Evolutionary conservation across 2,797 vertebrate species (phyloP).

Genomic region (Silurus lanzhouensis): DNA sequence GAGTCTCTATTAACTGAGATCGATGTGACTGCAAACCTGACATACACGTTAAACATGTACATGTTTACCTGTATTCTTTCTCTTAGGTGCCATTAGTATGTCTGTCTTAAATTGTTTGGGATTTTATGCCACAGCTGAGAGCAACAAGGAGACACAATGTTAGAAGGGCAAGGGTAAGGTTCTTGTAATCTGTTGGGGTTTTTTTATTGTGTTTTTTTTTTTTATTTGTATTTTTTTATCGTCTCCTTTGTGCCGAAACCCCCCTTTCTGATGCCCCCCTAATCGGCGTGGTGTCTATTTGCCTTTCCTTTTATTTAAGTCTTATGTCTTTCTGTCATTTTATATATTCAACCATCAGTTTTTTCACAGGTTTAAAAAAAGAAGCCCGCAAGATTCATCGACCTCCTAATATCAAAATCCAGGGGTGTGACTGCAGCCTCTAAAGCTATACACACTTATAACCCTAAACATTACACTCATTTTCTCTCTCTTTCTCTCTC

Average conservation of each 20-base stretch:
- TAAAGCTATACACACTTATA: constrained; percentile 74
- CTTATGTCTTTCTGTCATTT: constrained; percentile 76
- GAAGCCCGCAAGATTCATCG: constrained; percentile 77
- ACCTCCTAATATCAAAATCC: constrained; percentile 70
- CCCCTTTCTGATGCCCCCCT: constrained; percentile 63
- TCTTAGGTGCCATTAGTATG: constrained; percentile 99
- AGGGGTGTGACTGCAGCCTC: constrained; percentile 67
- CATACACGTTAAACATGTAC: constrained; percentile 79
- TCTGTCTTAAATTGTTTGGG: constrained; percentile 98
- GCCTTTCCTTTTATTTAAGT: constrained; percentile 75
- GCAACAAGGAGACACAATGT: constrained; percentile 86
- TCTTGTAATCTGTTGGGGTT: constrained; percentile 91
- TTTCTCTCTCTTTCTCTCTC: constrained; percentile 57
- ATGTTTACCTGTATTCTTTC: constrained; percentile 99
- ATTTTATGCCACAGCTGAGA: constrained; percentile 86
- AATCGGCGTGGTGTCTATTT: constrained; percentile 73
- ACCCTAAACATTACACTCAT: constrained; percentile 74
- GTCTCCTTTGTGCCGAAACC: constrained; percentile 63
- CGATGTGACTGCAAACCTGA: constrained; percentile 68
- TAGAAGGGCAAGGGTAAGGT: constrained; percentile 99
- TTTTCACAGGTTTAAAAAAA: constrained; percentile 91
- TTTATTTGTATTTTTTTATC: constrained; percentile 46
- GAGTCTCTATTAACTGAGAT: constrained; percentile 66
- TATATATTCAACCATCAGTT: constrained; percentile 89
- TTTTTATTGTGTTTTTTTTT: constrained; percentile 54